Conservation (phyloP, 2,113 vertebrate genomes). For the Plecturocebus donacophilus region DNA sequence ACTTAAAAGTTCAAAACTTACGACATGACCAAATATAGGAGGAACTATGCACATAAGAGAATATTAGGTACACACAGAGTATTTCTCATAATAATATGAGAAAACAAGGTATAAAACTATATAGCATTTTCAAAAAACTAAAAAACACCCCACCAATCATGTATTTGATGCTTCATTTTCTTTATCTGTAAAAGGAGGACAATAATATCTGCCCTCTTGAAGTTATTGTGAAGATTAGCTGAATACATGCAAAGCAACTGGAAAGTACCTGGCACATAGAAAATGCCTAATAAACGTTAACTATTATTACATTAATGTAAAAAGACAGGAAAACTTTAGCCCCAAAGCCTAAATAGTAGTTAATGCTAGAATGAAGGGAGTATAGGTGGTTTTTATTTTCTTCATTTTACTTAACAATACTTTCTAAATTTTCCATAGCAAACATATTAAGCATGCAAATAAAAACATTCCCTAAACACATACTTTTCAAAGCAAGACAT, state of each 20-base stretch:
- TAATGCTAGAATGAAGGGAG: not conserved
- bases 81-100: not conserved
- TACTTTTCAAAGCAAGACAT: not conserved
- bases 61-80: not conserved
- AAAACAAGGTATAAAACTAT: not conserved
- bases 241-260: not conserved
- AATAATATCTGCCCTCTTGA: not conserved
- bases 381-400: not conserved
- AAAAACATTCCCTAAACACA: not conserved
- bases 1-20: not conserved
- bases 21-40: not conserved
- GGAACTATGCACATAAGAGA: not conserved
- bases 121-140: constrained; percentile 20
- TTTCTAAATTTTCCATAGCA: constrained; percentile 1
- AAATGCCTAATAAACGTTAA: not conserved
- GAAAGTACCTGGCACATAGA: not conserved
- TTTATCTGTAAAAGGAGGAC: not conserved
- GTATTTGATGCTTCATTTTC: not conserved
- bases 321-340: not conserved
- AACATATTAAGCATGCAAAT: not conserved
- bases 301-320: not conserved
- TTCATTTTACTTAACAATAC: constrained; percentile 22
- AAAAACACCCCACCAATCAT: not conserved
- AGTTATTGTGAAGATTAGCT: not conserved
- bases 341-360: not conserved